Base-by-base conservation (phyloP, 2,113 vertebrate species). In the Aleadryas rufinucha region DNA sequence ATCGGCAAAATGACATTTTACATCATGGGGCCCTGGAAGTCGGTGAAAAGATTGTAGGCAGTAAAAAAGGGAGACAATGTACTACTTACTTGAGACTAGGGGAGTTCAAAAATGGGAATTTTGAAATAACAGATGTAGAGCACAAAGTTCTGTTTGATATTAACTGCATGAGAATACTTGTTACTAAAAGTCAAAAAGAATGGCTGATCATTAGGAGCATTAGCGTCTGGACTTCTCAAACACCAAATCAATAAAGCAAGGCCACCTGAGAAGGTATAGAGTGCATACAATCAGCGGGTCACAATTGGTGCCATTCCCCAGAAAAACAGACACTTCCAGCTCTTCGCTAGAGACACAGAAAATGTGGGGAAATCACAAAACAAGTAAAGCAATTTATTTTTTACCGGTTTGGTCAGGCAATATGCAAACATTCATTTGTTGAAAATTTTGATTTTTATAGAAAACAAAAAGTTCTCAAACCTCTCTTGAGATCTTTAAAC, bases 181-280 rank as follows among this genome's bases (percentile, higher is more conserved):
- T 99, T 75, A 99, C 99, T 26, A 99, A 98, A 96, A 98, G 98
- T 93, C 99, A 99, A 98, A 99, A 99, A 92, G 99, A 99, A 93
- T 99, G 99, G 99, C 96, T 99, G 54, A 99, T 99, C 84, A 99
- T 99, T 93, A 98, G 98, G 64, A 99, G 99, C 90, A 99, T 99
- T 96, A 99, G 99, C 20, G 88, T 99, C 94, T 99, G 99, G 99
- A 99, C 99, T 97, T 98, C 98, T 97, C 99, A 99, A 94, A 95
- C 96, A 90, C 68, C 95, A 54, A 98, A 93, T 93, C 97, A 98
- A 65, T 98, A 96, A 98, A 45, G 33, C 22, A 57, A 93, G 90
- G 17, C 50, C 89, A 72, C 84, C 89, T 95, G 97, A 90, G 41
- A 78, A 94, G 59, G 39, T 87, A 35, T 81, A 83, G 23, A 77